Percentiles rank a stretch among this genome's conserved stretches.
Conservation (phyloP, 37 sponge, comb jelly and placozoan genomes). For the Ephydatia muelleri region DNA sequence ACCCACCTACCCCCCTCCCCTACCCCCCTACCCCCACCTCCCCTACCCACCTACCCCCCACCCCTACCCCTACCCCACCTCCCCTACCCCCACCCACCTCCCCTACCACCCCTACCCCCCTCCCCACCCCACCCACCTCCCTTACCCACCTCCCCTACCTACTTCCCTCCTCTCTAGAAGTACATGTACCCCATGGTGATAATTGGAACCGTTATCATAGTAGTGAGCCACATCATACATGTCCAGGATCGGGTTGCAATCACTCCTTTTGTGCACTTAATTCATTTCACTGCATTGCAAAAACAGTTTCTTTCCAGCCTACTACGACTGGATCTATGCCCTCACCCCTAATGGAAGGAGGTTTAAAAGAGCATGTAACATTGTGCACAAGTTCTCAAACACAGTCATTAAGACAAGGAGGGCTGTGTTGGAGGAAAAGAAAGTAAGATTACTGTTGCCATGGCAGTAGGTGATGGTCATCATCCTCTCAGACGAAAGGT, state of each 20-base stretch:
- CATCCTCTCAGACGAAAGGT: not conserved
- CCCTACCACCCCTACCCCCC: too few relatives aligned
- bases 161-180: too few relatives aligned
- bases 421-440: slow-evolving; percentile 27
- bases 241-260: too few relatives aligned
- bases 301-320: slow-evolving; percentile 55
- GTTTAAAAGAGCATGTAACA: slow-evolving; percentile 36
- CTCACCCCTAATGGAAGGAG: slow-evolving; percentile 33
- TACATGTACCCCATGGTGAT: too few relatives aligned
- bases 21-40: too few relatives aligned
- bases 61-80: too few relatives aligned
- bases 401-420: slow-evolving; percentile 64
- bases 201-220: too few relatives aligned
- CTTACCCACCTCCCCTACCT: too few relatives aligned
- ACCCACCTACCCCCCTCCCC: too few relatives aligned
- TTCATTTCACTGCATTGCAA: not conserved
- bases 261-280: not conserved
- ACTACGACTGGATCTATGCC: slow-evolving; percentile 63
- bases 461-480: not conserved
- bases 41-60: too few relatives aligned
- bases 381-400: slow-evolving; percentile 76
- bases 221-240: too few relatives aligned
- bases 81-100: not conserved
- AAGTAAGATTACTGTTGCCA: slow-evolving; percentile 28
- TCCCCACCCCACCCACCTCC: too few relatives aligned